Conservation (phyloP, 2,888 invertebrate genomes). For the Agapostemon virescens region DNA sequence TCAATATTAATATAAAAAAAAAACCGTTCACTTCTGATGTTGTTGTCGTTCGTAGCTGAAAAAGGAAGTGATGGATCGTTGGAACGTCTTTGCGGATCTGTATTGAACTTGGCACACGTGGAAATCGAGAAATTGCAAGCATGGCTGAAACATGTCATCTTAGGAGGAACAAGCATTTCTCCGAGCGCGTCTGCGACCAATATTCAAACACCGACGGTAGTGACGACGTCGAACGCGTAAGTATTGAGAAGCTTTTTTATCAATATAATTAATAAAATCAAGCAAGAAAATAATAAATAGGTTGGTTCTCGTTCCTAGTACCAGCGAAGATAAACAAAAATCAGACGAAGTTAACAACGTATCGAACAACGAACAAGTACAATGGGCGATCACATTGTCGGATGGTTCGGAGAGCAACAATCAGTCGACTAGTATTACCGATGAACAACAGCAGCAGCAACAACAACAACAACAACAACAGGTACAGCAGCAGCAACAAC, state of each 20-base stretch:
- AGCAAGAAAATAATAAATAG: constrained; percentile 13
- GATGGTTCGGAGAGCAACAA: constrained; percentile 68
- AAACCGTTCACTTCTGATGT: neutral
- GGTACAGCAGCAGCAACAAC: neutral
- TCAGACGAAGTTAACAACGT: constrained; percentile 70
- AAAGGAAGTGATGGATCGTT: constrained; percentile 78
- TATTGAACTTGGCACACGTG: constrained; percentile 85
- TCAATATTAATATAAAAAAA: neutral
- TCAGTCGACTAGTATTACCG: constrained; percentile 71
- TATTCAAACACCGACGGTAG: constrained; percentile 82
- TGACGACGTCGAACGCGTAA: constrained; percentile 77
- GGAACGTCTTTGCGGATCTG: constrained; percentile 85
- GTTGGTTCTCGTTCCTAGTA: constrained; percentile 58
- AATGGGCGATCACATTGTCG: constrained; percentile 71
- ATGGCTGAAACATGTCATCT: constrained; percentile 86
- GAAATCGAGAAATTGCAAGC: constrained; percentile 84
- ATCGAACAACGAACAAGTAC: constrained; percentile 68
- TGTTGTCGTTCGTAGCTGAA: constrained; percentile 31
- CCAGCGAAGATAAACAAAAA: constrained; percentile 69
- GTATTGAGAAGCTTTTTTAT: too few relatives aligned
- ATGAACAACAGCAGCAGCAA: constrained; percentile 44
- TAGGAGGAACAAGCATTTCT: constrained; percentile 81
- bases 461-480: constrained; percentile 73
- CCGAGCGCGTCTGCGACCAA: constrained; percentile 81
- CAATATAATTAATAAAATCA: too few relatives aligned